Evolutionary conservation across 2,113 vertebrate species (phyloP).

Genomic region (Xenopus tropicalis): DNA sequence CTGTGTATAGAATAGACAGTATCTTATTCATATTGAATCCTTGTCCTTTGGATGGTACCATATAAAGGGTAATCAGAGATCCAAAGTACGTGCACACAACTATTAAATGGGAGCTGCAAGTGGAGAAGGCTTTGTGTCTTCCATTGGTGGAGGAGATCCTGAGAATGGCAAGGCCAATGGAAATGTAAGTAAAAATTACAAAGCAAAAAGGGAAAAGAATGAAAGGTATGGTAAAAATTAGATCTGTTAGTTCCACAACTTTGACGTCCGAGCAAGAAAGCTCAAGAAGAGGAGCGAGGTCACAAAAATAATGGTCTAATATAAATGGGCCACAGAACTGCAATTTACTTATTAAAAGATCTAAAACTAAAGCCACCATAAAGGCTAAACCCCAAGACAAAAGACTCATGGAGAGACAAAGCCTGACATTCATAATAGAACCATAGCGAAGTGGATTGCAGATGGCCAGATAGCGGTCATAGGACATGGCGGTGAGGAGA

Average conservation of each 20-base stretch:
- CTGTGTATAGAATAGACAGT: constrained; percentile 53
- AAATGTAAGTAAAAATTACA: constrained; percentile 47
- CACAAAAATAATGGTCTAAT: constrained; percentile 29
- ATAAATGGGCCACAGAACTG: constrained; percentile 21
- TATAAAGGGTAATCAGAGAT: constrained; percentile 53
- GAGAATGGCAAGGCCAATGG: constrained; percentile 47
- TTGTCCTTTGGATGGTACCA: constrained; percentile 50
- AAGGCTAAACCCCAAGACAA: background rate
- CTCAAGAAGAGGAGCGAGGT: constrained; percentile 7
- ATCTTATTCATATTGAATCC: constrained; percentile 51
- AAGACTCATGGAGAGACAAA: background rate
- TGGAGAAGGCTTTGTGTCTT: constrained; percentile 51
- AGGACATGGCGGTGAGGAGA: constrained; percentile 42
- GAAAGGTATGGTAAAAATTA: too few relatives aligned
- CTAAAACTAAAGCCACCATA: background rate
- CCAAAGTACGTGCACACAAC: constrained; percentile 51
- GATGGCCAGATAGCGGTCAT: constrained; percentile 43
- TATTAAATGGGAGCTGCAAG: constrained; percentile 51
- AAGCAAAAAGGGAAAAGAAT: constrained; percentile 51
- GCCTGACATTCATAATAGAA: constrained; percentile 30
- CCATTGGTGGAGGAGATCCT: constrained; percentile 46
- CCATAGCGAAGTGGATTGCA: constrained; percentile 40
- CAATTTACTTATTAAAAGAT: background rate
- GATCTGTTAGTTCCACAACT: background rate
- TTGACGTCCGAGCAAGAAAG: constrained; percentile 15